Evolutionary conservation across 2,888 invertebrate genomes (phyloP).

Genomic region (Cephus runcator): DNA sequence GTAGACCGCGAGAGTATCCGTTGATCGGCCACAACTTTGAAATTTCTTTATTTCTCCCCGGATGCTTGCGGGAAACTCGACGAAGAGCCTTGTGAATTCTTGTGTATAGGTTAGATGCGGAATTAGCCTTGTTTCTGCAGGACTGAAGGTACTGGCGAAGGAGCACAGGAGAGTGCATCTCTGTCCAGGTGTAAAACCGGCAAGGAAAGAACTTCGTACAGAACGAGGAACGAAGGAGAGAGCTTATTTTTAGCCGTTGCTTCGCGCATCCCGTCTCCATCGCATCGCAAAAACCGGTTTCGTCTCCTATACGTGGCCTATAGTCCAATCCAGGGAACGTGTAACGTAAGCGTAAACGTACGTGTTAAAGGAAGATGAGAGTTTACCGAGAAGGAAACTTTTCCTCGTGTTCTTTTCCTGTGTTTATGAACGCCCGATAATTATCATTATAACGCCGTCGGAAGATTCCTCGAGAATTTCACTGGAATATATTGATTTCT

Average conservation of each 20-base stretch:
- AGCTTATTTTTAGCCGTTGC: constrained; percentile 41
- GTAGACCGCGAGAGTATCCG: not conserved
- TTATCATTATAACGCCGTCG: not conserved
- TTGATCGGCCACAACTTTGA: not conserved
- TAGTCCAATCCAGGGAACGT: not conserved
- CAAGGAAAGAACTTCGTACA: not conserved
- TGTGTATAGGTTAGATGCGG: not conserved
- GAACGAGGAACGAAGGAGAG: constrained; percentile 11
- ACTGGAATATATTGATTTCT: not conserved
- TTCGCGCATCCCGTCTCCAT: constrained; percentile 23
- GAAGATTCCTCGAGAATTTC: not conserved
- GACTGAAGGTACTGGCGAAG: not conserved
- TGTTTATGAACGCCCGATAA: not conserved
- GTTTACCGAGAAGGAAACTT: not conserved
- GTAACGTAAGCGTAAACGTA: not conserved
- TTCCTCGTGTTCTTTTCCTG: not conserved
- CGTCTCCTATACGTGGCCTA: constrained; percentile 25
- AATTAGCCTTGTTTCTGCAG: not conserved
- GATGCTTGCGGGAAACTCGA: not conserved
- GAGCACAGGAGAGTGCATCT: not conserved
- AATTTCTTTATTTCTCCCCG: not conserved
- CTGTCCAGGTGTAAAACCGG: not conserved
- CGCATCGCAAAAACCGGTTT: constrained; percentile 57
- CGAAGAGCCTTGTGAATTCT: not conserved
- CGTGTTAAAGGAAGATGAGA: not conserved